Percentiles rank a stretch among this genome's conserved stretches.
Conservation (phyloP, 23 tunicate genomes). For the Halocynthia roretzi region DNA sequence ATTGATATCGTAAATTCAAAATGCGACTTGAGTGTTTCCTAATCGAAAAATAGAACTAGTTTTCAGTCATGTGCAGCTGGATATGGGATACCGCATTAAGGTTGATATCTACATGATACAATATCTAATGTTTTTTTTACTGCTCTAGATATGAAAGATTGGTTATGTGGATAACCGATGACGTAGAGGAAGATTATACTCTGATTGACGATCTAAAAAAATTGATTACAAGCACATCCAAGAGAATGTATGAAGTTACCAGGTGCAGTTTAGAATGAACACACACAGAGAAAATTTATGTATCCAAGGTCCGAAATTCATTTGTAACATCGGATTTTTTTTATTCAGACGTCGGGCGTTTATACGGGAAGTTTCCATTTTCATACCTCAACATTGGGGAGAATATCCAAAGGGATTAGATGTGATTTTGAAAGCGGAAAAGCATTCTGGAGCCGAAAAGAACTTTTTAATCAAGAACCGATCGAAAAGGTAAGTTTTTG, state of each 20-base stretch:
- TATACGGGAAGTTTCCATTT: conserved; percentile 41
- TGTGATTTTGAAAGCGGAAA: neutral
- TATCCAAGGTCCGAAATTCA: neutral
- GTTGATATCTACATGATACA: neutral
- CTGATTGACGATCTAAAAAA: conserved; percentile 30
- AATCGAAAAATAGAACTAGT: no score
- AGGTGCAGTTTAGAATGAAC: conserved; percentile 14
- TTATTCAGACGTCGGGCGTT: conserved; percentile 55
- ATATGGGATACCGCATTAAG: no score
- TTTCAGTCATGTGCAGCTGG: no score
- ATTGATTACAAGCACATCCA: conserved; percentile 29
- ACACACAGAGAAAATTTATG: neutral
- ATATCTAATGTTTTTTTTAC: neutral
- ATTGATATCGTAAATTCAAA: neutral
- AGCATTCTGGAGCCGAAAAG: conserved; percentile 3
- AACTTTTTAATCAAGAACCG: conserved; percentile 42
- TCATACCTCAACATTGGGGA: conserved; percentile 65
- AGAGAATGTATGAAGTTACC: conserved; percentile 34
- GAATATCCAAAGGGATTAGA: conserved; percentile 24
- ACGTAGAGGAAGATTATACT: conserved; percentile 43
- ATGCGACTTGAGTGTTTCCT: neutral
- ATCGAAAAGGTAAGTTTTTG: conserved; percentile 37
- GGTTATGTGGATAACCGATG: conserved; percentile 43
- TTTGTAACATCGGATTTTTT: neutral
- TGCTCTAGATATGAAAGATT: conserved; percentile 49